phyloP scores from a whole-genome alignment of 2,888 invertebrate species.

The Acanthacorydalis orientalis region DNA sequence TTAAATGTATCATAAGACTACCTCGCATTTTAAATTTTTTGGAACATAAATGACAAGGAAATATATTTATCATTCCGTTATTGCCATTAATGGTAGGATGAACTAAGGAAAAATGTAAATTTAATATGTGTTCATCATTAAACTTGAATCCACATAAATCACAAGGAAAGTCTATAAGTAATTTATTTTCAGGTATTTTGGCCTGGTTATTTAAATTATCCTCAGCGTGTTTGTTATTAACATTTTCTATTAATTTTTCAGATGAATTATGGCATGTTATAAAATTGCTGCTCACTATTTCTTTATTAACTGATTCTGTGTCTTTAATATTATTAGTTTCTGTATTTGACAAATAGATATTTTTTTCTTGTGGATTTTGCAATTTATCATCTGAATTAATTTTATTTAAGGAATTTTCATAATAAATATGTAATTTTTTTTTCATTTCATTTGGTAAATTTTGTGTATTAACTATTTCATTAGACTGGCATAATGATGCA shows the following conservation, averaged over 20 bases:
- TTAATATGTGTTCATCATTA: slow-evolving; percentile 48
- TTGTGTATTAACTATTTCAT: too few relatives aligned
- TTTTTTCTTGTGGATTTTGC: too few relatives aligned
- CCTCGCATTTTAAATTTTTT: slow-evolving; percentile 71
- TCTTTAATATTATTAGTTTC: too few relatives aligned
- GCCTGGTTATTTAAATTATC: not conserved
- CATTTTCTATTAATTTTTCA: not conserved
- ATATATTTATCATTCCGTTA: slow-evolving; percentile 24
- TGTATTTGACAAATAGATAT: too few relatives aligned
- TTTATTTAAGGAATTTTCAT: too few relatives aligned
- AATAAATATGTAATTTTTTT: too few relatives aligned
- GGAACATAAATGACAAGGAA: slow-evolving; percentile 60
- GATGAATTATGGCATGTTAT: too few relatives aligned
- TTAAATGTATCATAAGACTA: slow-evolving; percentile 63
- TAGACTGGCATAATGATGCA: too few relatives aligned
- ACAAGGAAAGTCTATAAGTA: slow-evolving; percentile 25
- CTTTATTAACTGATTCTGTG: too few relatives aligned
- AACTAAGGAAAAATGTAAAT: slow-evolving; percentile 57
- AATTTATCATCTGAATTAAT: too few relatives aligned
- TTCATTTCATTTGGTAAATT: too few relatives aligned
- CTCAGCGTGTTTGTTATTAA: not conserved
- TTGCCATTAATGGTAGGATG: slow-evolving; percentile 30
- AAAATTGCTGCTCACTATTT: too few relatives aligned
- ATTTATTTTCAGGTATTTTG: not conserved
- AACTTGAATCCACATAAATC: slow-evolving; percentile 59